Base-by-base conservation (phyloP, 2,797 vertebrate species). In the Betta splendens region DNA sequence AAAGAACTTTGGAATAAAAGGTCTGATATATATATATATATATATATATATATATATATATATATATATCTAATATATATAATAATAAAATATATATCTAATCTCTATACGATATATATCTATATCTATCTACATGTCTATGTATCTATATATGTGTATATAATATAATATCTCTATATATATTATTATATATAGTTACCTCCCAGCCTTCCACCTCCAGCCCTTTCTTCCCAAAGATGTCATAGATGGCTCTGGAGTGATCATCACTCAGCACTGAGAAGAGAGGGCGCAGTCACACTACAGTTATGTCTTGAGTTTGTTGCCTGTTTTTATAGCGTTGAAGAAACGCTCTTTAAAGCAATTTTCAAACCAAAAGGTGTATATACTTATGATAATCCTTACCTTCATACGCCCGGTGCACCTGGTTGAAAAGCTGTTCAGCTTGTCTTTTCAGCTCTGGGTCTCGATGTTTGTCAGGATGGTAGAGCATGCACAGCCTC, bases 161-260 rank as follows among this genome's bases (percentile, higher is more conserved):
- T n/a, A n/a, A n/a, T n/a, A n/a, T n/a, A n/a, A n/a, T n/a, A n/a
- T n/a, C n/a, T n/a, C n/a, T n/a, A n/a, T n/a, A n/a, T n/a, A n/a
- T n/a, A n/a, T n/a, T n/a, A n/a, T n/a, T n/a, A n/a, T n/a, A n/a
- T n/a, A 59, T 31, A 78, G 92, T 89, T 88, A 98, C 97, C 95
- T 98, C 97, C 97, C 97, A 98, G 84, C 97, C 97, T 91, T 99
- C 97, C 91, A 98, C 97, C 39, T 98, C 97, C 89, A 98, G 92
- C 17, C 97, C 97, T 91, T 93, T 95, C 91, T 93, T 97, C 57
- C 97, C 97, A 86, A 98, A 99, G 44, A 99, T 93, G 80, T 99
- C 96, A 91, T 98, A 99, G 86, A 99, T 98, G 79, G 97, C 95
- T 84, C 97, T 93, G 63, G 96, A 94, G 80, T 98, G 97, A 47